phyloP scores from a whole-genome alignment of 2,113 vertebrate genomes.

The Procavia capensis region DNA sequence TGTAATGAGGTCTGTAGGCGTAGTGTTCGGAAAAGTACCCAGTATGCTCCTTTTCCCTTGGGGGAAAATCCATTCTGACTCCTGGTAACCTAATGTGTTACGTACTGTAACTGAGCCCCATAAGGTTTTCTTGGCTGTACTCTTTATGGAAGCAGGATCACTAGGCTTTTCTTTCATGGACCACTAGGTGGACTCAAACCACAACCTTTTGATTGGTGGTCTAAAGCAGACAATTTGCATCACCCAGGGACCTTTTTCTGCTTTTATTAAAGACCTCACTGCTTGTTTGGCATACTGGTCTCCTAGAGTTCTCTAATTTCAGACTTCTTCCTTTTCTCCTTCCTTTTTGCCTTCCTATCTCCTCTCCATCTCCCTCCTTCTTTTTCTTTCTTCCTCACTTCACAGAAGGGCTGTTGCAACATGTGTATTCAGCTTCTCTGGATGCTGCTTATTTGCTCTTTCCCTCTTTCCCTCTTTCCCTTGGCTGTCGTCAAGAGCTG shows the following conservation, averaged over 20 bases:
- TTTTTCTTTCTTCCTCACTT: neutral
- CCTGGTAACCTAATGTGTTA: neutral
- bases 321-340: neutral
- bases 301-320: neutral
- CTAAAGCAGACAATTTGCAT: neutral
- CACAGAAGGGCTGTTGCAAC: neutral
- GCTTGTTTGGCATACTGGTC: neutral
- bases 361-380: neutral
- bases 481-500: neutral
- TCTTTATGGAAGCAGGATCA: neutral
- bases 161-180: neutral
- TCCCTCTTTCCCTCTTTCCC: neutral
- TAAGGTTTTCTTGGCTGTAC: neutral
- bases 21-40: neutral
- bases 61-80: neutral
- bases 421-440: neutral
- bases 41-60: neutral
- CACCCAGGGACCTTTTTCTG: neutral
- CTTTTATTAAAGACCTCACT: neutral
- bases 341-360: neutral
- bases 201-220: neutral
- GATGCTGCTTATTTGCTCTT: neutral
- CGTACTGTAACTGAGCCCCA: neutral
- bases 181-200: neutral
- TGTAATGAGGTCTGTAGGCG: too few relatives aligned